phyloP scores from a whole-genome alignment of 2,888 invertebrate species.

The Rugalucina vietnamica region DNA sequence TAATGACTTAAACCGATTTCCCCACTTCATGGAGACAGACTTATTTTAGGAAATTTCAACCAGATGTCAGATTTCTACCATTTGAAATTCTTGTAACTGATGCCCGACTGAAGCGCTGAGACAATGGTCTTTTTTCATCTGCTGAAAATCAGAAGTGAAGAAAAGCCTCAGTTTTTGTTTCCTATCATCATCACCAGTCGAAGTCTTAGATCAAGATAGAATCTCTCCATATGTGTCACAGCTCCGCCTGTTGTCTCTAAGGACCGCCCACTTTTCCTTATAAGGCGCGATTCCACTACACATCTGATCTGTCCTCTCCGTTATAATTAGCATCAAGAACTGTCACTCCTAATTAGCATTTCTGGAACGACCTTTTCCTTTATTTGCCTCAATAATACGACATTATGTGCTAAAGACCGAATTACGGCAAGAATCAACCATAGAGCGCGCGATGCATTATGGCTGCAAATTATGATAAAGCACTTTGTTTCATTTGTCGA shows the following conservation, averaged over 20 bases:
- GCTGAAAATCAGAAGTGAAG: too few species aligned
- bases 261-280: neutral
- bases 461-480: slow-evolving; percentile 57
- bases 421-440: slow-evolving; percentile 47
- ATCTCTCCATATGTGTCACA: neutral
- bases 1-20: too few species aligned
- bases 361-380: slow-evolving; percentile 55
- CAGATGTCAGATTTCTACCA: too few species aligned
- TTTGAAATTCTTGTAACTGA: too few species aligned
- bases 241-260: neutral
- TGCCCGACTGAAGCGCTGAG: too few species aligned
- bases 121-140: too few species aligned
- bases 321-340: neutral
- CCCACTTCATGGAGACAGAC: too few species aligned
- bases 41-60: too few species aligned
- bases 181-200: too few species aligned
- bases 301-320: neutral
- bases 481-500: slow-evolving; percentile 24
- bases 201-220: too few species aligned
- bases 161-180: too few species aligned
- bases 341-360: slow-evolving; percentile 50
- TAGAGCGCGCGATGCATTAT: slow-evolving; percentile 47
- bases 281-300: neutral
- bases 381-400: slow-evolving; percentile 49
- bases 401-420: slow-evolving; percentile 61